Conservation (phyloP, 2,113 vertebrate species). For the Mola mola region DNA sequence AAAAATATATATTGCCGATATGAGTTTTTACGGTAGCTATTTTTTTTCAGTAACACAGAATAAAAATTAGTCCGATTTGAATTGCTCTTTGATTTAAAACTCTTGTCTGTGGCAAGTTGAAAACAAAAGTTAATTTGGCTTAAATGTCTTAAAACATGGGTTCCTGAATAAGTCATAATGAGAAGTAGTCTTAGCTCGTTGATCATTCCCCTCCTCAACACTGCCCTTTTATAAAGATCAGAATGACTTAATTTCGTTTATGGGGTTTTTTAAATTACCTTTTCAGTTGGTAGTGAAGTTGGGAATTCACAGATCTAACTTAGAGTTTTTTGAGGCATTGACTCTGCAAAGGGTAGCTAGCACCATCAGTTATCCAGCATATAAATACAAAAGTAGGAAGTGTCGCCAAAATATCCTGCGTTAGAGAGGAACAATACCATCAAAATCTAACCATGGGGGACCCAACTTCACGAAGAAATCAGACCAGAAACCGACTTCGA, state of each 20-base stretch:
- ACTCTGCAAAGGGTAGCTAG: constrained; percentile 69
- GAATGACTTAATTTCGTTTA: constrained; percentile 80
- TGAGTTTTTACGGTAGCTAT: constrained; percentile 68
- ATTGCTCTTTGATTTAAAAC: constrained; percentile 64
- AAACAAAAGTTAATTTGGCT: constrained; percentile 46
- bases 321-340: constrained; percentile 66
- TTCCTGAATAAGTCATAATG: constrained; percentile 67
- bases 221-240: constrained; percentile 60
- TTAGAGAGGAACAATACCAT: constrained; percentile 72
- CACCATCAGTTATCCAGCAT: constrained; percentile 49
- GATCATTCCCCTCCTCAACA: constrained; percentile 66
- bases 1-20: constrained; percentile 55
- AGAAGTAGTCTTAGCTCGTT: constrained; percentile 69
- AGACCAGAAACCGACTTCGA: constrained; percentile 99
- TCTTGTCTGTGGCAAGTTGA: constrained; percentile 55
- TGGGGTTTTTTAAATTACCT: constrained; percentile 53
- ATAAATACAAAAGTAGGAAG: constrained; percentile 56
- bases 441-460: constrained; percentile 95
- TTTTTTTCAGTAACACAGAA: constrained; percentile 70
- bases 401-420: constrained; percentile 58
- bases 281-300: constrained; percentile 73
- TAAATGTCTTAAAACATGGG: constrained; percentile 74
- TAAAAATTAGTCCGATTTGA: constrained; percentile 79
- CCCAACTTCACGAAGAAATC: constrained; percentile 98
- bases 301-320: constrained; percentile 63